Percentiles rank a stretch among this genome's conserved stretches.
These are phyloP conservation scores for Panonychus citri DNA, from an alignment of 1,140 invertebrate genomes.

Conservation along the genomic window DNA sequence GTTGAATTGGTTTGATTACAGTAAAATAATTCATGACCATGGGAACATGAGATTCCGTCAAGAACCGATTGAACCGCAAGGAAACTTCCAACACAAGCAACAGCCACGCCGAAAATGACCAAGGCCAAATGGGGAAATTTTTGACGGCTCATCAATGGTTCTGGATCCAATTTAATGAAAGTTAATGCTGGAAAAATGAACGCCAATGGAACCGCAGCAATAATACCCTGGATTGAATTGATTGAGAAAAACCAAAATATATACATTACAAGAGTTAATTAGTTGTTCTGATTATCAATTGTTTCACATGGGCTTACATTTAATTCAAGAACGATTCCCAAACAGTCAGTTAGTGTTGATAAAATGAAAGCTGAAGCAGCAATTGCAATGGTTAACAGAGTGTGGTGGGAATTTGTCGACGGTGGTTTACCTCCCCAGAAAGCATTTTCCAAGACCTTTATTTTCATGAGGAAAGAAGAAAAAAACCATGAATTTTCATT, in stretches of 20 bases:
- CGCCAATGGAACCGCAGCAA: constrained; percentile 58
- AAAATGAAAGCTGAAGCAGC: constrained; percentile 42
- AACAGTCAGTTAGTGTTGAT: constrained; percentile 61
- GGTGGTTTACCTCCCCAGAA: constrained; percentile 26
- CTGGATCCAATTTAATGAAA: constrained; percentile 50
- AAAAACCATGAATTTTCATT: background rate
- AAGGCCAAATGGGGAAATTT: constrained; percentile 47
- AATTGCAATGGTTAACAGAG: constrained; percentile 45
- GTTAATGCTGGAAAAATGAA: constrained; percentile 58
- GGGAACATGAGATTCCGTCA: constrained; percentile 31
- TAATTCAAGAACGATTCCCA: constrained; percentile 57
- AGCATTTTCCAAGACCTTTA: constrained; percentile 25
- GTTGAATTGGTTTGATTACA: constrained; percentile 20
- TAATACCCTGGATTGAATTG: constrained; percentile 38
- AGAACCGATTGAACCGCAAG: background rate
- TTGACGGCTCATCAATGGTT: constrained; percentile 35
- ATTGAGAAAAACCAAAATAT: too few relatives aligned
- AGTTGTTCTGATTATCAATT: too few relatives aligned
- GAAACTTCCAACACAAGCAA: constrained; percentile 36
- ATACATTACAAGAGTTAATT: too few relatives aligned
- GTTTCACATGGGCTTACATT: too few relatives aligned
- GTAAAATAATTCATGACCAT: constrained; percentile 36
- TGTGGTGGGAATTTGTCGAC: constrained; percentile 29
- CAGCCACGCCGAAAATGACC: constrained; percentile 42
- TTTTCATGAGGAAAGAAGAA: constrained; percentile 1